These are phyloP conservation scores for Acrocyrtus sp. DNA, from an alignment of 2,888 invertebrate species.

Conservation along the genomic window DNA sequence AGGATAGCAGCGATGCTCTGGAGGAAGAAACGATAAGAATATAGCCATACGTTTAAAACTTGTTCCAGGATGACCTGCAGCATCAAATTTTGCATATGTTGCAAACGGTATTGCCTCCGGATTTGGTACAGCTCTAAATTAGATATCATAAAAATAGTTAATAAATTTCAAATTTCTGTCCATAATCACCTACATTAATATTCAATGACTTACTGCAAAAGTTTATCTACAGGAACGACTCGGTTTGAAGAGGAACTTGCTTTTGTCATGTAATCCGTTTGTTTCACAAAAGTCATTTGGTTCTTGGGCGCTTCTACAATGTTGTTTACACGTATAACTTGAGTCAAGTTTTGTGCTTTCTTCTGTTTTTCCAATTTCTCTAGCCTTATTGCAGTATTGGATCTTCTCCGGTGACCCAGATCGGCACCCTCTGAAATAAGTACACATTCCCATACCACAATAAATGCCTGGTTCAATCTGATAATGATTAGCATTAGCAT, in stretches of 20 bases:
- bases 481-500: too few species aligned
- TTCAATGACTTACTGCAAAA: constrained; percentile 54
- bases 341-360: constrained; percentile 68
- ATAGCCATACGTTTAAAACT: constrained; percentile 85
- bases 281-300: constrained; percentile 54
- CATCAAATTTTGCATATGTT: constrained; percentile 92
- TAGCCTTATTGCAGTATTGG: constrained; percentile 87
- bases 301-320: constrained; percentile 54
- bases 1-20: constrained; percentile 84
- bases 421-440: constrained; percentile 67
- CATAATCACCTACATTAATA: too few species aligned
- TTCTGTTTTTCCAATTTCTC: constrained; percentile 90
- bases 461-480: too few species aligned
- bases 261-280: constrained; percentile 39
- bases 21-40: constrained; percentile 87
- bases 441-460: too few species aligned
- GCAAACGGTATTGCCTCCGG: constrained; percentile 74
- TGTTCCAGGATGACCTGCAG: constrained; percentile 69
- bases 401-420: constrained; percentile 74
- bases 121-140: constrained; percentile 74
- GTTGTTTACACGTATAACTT: constrained; percentile 59
- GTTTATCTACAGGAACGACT: constrained; percentile 48
- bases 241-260: constrained; percentile 20
- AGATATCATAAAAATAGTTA: background rate
- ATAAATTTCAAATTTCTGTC: background rate